phyloP scores from a whole-genome alignment of 2,888 invertebrate species.

The Melieria picta region DNA sequence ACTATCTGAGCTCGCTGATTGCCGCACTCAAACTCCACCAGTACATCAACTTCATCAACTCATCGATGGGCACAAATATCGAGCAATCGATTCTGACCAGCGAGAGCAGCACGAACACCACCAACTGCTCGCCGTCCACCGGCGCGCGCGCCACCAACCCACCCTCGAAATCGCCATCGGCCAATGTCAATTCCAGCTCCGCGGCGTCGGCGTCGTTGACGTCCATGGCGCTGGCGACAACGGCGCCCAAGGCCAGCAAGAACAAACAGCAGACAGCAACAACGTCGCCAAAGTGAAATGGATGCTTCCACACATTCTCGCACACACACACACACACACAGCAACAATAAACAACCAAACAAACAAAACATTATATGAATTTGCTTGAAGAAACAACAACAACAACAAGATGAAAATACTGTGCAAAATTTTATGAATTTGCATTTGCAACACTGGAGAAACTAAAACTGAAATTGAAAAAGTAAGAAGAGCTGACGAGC shows the following conservation, averaged over 20 bases:
- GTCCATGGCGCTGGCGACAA: not conserved
- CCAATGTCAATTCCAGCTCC: not conserved
- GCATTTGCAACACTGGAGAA: no score
- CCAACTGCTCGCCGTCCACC: not conserved
- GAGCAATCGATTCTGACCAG: conserved; percentile 55
- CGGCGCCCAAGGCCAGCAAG: not conserved
- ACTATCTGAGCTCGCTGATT: conserved; percentile 67
- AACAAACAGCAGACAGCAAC: conserved; percentile 15
- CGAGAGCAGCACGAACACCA: not conserved
- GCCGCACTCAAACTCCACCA: conserved; percentile 67
- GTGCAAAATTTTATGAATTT: no score
- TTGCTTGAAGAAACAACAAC: not conserved
- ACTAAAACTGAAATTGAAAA: no score
- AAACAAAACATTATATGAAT: not conserved
- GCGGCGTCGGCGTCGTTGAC: not conserved
- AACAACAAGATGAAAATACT: not conserved
- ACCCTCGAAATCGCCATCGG: not conserved
- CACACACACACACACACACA: not conserved
- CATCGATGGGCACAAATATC: conserved; percentile 62
- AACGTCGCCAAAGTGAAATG: conserved; percentile 24
- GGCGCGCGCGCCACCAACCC: conserved; percentile 8
- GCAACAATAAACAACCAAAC: not conserved
- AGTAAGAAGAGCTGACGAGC: no score
- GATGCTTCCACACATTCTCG: not conserved
- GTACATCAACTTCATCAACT: conserved; percentile 67